Evolutionary conservation across 2,888 invertebrate species (phyloP).

Genomic region (Notocelia uddmanniana): DNA sequence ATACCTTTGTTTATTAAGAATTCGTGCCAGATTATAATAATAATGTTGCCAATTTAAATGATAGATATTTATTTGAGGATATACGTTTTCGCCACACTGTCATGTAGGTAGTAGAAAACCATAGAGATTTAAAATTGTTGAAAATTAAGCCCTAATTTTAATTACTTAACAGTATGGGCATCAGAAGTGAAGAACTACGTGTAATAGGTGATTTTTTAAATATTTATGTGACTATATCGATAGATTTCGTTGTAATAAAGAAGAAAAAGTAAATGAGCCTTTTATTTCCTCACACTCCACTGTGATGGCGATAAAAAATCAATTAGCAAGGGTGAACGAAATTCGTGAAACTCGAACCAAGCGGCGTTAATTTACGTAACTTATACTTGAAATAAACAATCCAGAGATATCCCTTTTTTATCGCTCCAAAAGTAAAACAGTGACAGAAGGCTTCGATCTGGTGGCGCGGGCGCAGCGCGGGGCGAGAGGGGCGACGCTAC

Average conservation of each 20-base stretch:
- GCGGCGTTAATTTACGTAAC: constrained; percentile 81
- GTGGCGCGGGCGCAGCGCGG: constrained; percentile 54
- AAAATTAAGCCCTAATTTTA: constrained; percentile 21
- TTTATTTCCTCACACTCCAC: constrained; percentile 44
- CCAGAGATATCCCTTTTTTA: constrained; percentile 82
- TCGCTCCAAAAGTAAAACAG: constrained; percentile 77
- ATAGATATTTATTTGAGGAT: constrained; percentile 48
- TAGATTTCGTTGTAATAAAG: constrained; percentile 84
- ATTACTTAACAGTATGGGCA: constrained; percentile 25
- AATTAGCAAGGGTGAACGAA: constrained; percentile 69
- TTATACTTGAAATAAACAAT: constrained; percentile 84
- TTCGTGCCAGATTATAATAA: constrained; percentile 48
- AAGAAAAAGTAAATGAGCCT: constrained; percentile 50
- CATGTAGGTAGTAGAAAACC: background rate
- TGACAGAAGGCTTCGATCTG: constrained; percentile 69
- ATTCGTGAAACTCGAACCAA: constrained; percentile 68
- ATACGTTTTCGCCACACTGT: constrained; percentile 33
- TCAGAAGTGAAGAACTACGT: constrained; percentile 30
- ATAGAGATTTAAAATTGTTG: constrained; percentile 27
- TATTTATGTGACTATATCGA: constrained; percentile 76
- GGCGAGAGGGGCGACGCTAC: constrained; percentile 64
- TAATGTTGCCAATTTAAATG: constrained; percentile 52
- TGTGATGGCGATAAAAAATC: constrained; percentile 55
- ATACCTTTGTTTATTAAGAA: constrained; percentile 25
- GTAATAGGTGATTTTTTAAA: constrained; percentile 62